These are phyloP conservation scores for Drymonia ruficornis DNA, from an alignment of 2,888 invertebrate genomes.

Conservation along the genomic window DNA sequence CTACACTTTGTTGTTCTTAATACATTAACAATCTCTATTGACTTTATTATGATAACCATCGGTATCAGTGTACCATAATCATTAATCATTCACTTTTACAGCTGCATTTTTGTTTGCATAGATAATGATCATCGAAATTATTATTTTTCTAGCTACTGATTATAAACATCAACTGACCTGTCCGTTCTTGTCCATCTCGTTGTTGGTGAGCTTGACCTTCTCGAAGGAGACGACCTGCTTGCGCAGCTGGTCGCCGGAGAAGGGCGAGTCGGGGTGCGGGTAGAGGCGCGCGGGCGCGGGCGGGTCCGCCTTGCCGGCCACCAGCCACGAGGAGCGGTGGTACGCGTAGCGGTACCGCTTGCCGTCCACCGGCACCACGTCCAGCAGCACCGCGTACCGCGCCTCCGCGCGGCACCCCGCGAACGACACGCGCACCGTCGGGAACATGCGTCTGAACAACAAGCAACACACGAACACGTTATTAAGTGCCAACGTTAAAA, in stretches of 20 bases:
- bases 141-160: background rate
- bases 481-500: constrained; percentile 12
- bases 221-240: constrained; percentile 99
- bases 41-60: constrained; percentile 36
- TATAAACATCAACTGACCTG: constrained; percentile 87
- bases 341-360: constrained; percentile 99
- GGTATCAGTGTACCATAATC: constrained; percentile 22
- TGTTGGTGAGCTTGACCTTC: constrained; percentile 99
- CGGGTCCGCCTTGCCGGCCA: constrained; percentile 99
- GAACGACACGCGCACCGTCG: constrained; percentile 97
- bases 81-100: constrained; percentile 40
- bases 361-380: constrained; percentile 98
- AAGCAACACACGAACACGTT: background rate
- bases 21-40: constrained; percentile 33
- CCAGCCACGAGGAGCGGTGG: constrained; percentile 98
- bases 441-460: constrained; percentile 96
- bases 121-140: constrained; percentile 23
- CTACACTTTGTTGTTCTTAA: constrained; percentile 23
- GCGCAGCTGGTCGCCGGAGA: constrained; percentile 96
- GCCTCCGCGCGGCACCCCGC: constrained; percentile 92
- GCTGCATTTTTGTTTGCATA: constrained; percentile 28
- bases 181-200: constrained; percentile 98
- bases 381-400: constrained; percentile 96
- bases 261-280: constrained; percentile 98
- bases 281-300: constrained; percentile 97